These are phyloP conservation scores for Jacana jacana DNA, from an alignment of 2,113 vertebrate genomes.

Conservation along the genomic window DNA sequence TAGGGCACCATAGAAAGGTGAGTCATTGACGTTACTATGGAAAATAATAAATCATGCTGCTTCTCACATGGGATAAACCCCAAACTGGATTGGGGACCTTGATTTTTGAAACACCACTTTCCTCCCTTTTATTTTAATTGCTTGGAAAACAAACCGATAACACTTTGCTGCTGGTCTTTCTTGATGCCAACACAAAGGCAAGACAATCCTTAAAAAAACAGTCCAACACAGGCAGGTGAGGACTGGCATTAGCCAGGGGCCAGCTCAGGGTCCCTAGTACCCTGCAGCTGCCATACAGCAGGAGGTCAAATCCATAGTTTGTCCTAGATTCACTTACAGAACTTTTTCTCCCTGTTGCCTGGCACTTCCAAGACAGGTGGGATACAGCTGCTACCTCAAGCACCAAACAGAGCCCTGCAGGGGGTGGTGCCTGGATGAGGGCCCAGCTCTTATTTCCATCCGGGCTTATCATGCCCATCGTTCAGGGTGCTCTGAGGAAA, in stretches of 20 bases:
- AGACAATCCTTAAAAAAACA: not conserved
- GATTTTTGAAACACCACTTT: not conserved
- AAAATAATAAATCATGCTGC: not conserved
- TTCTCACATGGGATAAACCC: not conserved
- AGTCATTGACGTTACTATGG: not conserved
- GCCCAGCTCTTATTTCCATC: not conserved
- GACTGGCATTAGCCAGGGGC: not conserved
- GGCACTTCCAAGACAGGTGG: not conserved
- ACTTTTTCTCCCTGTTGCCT: not conserved
- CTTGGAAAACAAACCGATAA: not conserved
- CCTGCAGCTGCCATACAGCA: rapidly evolving
- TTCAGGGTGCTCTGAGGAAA: not conserved
- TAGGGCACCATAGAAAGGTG: not conserved
- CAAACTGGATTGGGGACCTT: not conserved
- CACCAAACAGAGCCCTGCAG: not conserved
- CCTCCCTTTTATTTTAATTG: not conserved
- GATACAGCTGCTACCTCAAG: not conserved
- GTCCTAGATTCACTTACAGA: not conserved
- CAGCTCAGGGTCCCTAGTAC: not conserved
- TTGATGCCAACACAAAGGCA: not conserved
- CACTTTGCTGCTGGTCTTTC: not conserved
- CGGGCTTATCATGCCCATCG: rapidly evolving
- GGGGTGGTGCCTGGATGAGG: not conserved
- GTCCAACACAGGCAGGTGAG: not conserved
- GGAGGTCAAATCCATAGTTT: not conserved